Conservation (phyloP, 2,888 invertebrate species). For the Celastrina argiolus region DNA sequence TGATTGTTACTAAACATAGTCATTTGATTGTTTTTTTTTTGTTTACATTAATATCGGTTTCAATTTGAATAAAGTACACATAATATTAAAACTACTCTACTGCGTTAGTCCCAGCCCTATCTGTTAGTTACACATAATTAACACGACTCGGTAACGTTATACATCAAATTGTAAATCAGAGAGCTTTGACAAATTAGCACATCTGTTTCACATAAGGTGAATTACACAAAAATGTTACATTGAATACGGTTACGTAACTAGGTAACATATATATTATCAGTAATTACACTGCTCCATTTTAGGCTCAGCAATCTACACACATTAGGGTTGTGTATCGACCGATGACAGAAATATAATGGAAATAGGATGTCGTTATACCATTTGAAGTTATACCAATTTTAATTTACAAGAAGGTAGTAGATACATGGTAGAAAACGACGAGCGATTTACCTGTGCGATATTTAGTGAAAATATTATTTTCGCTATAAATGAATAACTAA, state of each 20-base stretch:
- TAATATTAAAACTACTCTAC: too few species aligned
- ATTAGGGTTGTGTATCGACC: neutral
- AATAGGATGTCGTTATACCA: too few species aligned
- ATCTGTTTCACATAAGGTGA: neutral
- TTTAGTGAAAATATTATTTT: neutral
- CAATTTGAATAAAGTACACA: too few species aligned
- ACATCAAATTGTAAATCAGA: constrained; percentile 12
- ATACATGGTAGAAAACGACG: too few species aligned
- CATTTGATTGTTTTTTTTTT: too few species aligned
- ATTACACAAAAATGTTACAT: neutral
- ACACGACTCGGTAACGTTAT: neutral
- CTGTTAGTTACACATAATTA: constrained; percentile 11
- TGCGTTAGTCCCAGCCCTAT: neutral
- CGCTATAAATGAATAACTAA: neutral
- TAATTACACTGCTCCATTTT: neutral
- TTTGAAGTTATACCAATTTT: neutral
- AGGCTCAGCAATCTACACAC: neutral
- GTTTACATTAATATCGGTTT: too few species aligned
- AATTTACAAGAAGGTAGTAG: neutral
- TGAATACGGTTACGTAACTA: neutral
- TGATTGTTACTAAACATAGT: too few species aligned
- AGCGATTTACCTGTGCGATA: neutral
- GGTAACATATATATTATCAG: neutral
- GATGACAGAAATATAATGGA: neutral
- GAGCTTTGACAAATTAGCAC: neutral